phyloP scores from a whole-genome alignment of 2,797 vertebrate species.

The Mus caroli region DNA sequence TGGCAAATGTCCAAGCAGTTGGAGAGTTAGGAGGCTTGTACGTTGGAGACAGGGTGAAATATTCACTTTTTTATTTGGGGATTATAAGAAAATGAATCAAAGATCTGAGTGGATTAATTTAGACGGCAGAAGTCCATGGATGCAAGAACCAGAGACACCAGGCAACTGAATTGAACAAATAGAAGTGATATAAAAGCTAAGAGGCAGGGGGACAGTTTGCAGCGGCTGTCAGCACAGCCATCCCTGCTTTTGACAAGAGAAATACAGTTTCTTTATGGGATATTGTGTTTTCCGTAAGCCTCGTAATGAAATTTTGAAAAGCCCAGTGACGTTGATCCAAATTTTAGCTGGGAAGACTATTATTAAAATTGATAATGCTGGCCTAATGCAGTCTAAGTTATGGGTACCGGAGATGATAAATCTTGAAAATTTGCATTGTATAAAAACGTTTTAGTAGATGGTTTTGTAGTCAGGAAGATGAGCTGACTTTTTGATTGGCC shows the following conservation, averaged over 20 bases:
- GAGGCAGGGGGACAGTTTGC: rapidly evolving
- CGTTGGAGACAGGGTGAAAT: rapidly evolving
- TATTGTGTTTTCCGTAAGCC: constrained; percentile 77
- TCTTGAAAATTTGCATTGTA: constrained; percentile 62
- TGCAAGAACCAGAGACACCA: rapidly evolving
- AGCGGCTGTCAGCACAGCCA: rapidly evolving
- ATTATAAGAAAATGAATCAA: not conserved
- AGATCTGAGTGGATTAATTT: not conserved
- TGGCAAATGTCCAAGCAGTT: rapidly evolving
- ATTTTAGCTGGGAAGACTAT: constrained; percentile 68
- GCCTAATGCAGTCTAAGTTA: constrained; percentile 63
- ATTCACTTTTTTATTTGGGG: not conserved
- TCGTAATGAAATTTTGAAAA: constrained; percentile 76
- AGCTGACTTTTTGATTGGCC: constrained; percentile 64
- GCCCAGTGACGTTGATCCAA: constrained; percentile 69
- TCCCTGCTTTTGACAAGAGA: constrained; percentile 18
- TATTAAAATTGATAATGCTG: constrained; percentile 68
- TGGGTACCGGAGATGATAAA: constrained; percentile 49
- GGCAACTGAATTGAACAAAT: rapidly evolving
- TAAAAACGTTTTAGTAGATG: constrained; percentile 62
- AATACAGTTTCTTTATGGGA: constrained; percentile 55
- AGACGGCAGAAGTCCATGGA: rapidly evolving
- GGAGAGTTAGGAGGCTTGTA: not conserved
- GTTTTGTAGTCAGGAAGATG: constrained; percentile 60
- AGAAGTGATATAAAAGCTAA: rapidly evolving